phyloP scores from a whole-genome alignment of 2,113 vertebrate genomes.

The Nothocercus julius region DNA sequence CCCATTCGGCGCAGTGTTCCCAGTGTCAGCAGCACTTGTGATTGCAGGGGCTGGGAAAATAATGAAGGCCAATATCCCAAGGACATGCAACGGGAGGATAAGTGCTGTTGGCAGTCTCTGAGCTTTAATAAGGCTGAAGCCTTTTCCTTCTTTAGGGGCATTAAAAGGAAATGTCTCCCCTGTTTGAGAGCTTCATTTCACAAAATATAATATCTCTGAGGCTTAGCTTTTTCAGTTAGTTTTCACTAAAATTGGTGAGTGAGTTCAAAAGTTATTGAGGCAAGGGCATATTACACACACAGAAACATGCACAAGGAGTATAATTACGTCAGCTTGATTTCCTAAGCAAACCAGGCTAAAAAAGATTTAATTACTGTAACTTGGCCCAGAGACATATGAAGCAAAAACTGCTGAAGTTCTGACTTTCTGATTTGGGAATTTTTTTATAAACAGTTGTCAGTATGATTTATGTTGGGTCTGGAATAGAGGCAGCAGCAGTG shows the following conservation, averaged over 20 bases:
- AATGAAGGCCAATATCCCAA: not conserved
- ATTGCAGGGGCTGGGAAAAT: not conserved
- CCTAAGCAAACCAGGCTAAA: slow-evolving; percentile 22
- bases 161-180: not conserved
- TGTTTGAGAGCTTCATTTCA: not conserved
- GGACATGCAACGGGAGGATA: not conserved
- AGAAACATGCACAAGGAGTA: not conserved
- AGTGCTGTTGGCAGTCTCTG: not conserved
- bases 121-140: not conserved
- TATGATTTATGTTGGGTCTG: slow-evolving; percentile 10
- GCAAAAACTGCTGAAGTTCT: slow-evolving; percentile 36
- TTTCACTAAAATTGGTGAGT: not conserved
- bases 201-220: not conserved
- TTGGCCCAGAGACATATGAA: not conserved
- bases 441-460: not conserved
- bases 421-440: not conserved
- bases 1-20: not conserved
- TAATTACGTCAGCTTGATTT: slow-evolving; percentile 17
- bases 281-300: not conserved
- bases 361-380: slow-evolving; percentile 24
- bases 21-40: not conserved
- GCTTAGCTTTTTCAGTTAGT: not conserved
- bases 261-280: not conserved
- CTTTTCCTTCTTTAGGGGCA: not conserved
- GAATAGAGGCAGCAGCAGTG: not conserved